Evolutionary conservation across 92 coral and sea anemone genomes (phyloP), one percentile per base, ranked within the genome.

Genomic region (Parazoanthus darwini): DNA sequence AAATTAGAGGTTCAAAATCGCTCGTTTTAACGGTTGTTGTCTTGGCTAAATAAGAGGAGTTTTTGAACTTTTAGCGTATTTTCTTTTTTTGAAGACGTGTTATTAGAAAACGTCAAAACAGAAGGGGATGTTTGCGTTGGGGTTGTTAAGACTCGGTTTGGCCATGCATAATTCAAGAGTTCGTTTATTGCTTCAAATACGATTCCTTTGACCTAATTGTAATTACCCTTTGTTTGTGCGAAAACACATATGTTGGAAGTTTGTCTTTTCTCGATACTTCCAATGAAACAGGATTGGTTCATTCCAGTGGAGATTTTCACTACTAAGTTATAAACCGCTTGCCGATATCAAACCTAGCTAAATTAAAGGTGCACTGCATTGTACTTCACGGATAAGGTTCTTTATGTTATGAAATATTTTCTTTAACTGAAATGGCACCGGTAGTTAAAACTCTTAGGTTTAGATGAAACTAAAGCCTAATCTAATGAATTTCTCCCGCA

Each of bases 181-280:
- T 43, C 87, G 66, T 68, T 84, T 72, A 84, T 70, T 84, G 77
- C 87, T 72, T 67, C 74, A 84, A 84, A 84, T 84, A 25, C 70
- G 70, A 78, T 68, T 84, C 87, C 48, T 84, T 84, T 48, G 75
- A 43, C 79, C 51, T 26, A 84, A 43, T 71, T 43, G 46, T 84
- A 84, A 71, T 84, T 83, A 83, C 86, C 73, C 66, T 26, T 71
- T 84, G 87, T 71, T 84, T 46, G 79, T 36, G 25, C 29, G 67
- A 46, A 82, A 70, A 43, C 79, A 71, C 66, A 46, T 36, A 48
- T 70, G 44, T 25, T 77, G 87, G 78, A 70, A 70, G 78, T 83
- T 83, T 68, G 78, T 67, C 56, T 10, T 83, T 46, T 83, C 78
- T 72, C 43, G 87, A 84, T 70, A 84, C 87, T 46, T 84, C 68